Base-by-base conservation (phyloP, 1,140 invertebrate species). In the Micrasema minimum region DNA sequence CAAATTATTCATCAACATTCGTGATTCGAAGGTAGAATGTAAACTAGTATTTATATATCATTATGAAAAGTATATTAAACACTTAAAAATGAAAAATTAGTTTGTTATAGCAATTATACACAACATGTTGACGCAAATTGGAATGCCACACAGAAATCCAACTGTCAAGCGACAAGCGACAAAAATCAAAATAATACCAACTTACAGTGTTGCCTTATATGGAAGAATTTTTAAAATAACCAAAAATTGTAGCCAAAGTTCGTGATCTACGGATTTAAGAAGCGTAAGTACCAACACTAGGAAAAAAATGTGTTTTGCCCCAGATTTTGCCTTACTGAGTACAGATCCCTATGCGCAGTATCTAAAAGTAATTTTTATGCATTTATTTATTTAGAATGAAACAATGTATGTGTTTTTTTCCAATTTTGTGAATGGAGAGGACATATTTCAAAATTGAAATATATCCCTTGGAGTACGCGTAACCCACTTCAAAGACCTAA, bases 161-260 rank as follows among this genome's bases (percentile, higher is more conserved):
- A 62, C 59, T 62, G 59, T 62, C 59, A 62, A 62, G 43, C 43
- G 41, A 62, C 20, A 62, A n/a, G n/a, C n/a, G n/a, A n/a, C n/a
- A n/a, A n/a, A 62, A 62, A 62, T 46, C 59, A 59, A 59, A 59
- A 38, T 59, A 59, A 59, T 26, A 59, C 31, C 55, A 38, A 38
- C 18, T 37, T 38, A 11, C 16, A 6, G 51, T 55, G 59, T 62
- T 62, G 59, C 59, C 59, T 62, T 62, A 62, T 62, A 45, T 62
- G 23, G 59, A 62, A 23, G 20, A 20, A 59, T 50, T 50, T 18
- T 50, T 18, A 50, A 50, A 50, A 50, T 10, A 50, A 50, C 16
- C 18, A 10, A 45, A 5, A 45, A n/a, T n/a, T 12, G 2, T 2
- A 5, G 14, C 11, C 18, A 11, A 14, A 4, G 20, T 50, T 2